These are phyloP conservation scores for Ephialtes manifestator DNA, from an alignment of 2,888 invertebrate species.

Conservation along the genomic window DNA sequence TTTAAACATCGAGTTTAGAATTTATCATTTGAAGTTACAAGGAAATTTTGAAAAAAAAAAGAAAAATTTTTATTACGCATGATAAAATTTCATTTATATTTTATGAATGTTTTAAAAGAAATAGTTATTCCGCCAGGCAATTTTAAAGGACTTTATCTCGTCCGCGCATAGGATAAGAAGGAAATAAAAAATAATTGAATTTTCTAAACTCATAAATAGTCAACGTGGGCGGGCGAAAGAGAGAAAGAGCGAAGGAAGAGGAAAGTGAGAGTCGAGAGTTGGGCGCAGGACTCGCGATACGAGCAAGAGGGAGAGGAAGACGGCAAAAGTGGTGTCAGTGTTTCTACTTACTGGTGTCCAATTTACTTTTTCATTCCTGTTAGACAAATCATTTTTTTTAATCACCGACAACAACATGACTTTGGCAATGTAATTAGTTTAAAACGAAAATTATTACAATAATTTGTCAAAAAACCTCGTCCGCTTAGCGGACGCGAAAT, in stretches of 20 bases:
- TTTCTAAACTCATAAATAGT: constrained; percentile 39
- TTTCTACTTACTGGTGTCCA: constrained; percentile 41
- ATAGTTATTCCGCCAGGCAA: no score
- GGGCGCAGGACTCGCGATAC: constrained; percentile 60
- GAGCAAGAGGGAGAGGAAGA: constrained; percentile 41
- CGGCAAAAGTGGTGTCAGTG: constrained; percentile 71
- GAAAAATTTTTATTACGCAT: no score
- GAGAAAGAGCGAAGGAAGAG: constrained; percentile 23
- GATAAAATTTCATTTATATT: no score
- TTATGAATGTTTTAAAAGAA: no score
- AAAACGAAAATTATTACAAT: background rate
- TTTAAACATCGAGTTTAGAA: no score
- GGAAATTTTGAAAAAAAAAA: no score
- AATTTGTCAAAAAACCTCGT: background rate
- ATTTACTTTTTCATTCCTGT: constrained; percentile 44
- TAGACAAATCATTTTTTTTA: constrained; percentile 16
- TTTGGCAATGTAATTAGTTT: background rate
- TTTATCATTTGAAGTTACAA: no score
- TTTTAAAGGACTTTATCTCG: no score
- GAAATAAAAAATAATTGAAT: background rate
- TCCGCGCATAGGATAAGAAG: no score
- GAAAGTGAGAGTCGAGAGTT: constrained; percentile 53
- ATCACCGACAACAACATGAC: background rate
- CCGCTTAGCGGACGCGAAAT: background rate
- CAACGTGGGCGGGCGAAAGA: constrained; percentile 62